Base-by-base conservation (phyloP, 2,888 invertebrate species). In the Dryocosmus kuriphilus region DNA sequence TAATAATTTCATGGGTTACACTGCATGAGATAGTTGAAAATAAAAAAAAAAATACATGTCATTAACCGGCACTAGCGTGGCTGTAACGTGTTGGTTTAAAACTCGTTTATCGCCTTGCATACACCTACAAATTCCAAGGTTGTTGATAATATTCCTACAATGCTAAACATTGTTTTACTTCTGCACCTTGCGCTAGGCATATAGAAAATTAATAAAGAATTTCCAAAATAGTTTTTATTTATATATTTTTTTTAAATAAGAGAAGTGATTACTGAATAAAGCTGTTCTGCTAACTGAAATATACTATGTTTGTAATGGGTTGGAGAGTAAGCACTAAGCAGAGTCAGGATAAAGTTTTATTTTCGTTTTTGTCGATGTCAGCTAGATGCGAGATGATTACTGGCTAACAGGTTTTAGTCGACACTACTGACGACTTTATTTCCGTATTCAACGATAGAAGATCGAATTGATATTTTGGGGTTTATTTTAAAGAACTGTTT, bases 41-140 rank as follows among this genome's bases (percentile, higher is more conserved):
- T n/a, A 9, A 22, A 55, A 41, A 67, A 46, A n/a, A 24, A 30
- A 46, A 71, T 51, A 71, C 67, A 51, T 71, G 67, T 71, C 67
- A 71, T 71, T 71, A 71, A 71, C 67, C 67, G 67, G 30, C 16
- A 30, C 67, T 46, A 46, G 67, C 41, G 30, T 46, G 9, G 46
- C n/a, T 71, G 27, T 71, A 51, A 51, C 46, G 46, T 71, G 30
- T 71, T 51, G 67, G 67, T 41, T 71, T 71, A 46, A 71, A 71
- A 71, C 67, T 71, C 67, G 67, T 67, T 67, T 71, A 71, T 71
- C 67, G 67, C 46, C 46, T 71, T 71, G 30, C 67, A 71, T 71
- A 65, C 38, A 71, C 67, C 41, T 46, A 71, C 67, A 65, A 65
- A 38, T 65, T 38, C 38, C 63, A 65, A 65, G 63, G 63, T 35